These are phyloP conservation scores for Discoglossus pictus DNA, from an alignment of 2,797 vertebrate genomes.

Conservation along the genomic window DNA sequence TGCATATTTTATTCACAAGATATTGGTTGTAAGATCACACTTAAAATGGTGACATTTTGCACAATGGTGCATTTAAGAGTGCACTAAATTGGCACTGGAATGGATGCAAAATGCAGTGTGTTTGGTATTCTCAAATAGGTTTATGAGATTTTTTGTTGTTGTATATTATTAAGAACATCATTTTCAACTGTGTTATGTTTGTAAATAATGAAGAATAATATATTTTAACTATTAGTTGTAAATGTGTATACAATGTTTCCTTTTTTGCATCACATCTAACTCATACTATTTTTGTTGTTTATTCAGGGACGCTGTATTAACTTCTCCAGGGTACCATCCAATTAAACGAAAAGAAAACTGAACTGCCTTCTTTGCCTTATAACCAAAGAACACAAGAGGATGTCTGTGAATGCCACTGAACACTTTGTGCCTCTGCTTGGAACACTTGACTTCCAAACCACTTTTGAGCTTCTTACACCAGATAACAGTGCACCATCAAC, in stretches of 20 bases:
- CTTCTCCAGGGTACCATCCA: slow-evolving; percentile 83
- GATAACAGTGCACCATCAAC: slow-evolving; percentile 34
- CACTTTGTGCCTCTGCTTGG: slow-evolving; percentile 46
- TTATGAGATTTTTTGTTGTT: too few relatives aligned
- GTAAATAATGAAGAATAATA: not conserved
- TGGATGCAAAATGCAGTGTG: too few relatives aligned
- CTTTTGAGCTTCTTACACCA: slow-evolving; percentile 4
- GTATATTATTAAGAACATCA: not conserved
- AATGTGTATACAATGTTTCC: not conserved
- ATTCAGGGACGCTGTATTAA: slow-evolving; percentile 92
- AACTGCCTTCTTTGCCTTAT: slow-evolving; percentile 50
- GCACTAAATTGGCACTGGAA: too few relatives aligned
- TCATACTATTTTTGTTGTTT: slow-evolving; percentile 42
- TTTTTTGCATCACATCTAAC: not conserved
- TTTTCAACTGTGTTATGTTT: not conserved
- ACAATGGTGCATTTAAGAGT: too few relatives aligned
- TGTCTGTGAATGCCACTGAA: slow-evolving; percentile 53
- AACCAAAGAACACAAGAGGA: slow-evolving; percentile 49
- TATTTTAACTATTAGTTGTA: too few relatives aligned
- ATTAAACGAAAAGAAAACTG: slow-evolving; percentile 58
- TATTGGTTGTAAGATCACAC: too few relatives aligned
- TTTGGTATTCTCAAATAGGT: too few relatives aligned
- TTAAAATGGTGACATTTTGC: too few relatives aligned
- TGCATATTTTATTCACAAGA: too few relatives aligned
- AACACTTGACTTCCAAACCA: slow-evolving; percentile 46